A percentile compares a stretch with the other conserved stretches of the same genome.
These are phyloP conservation scores for Cervus canadensis DNA, from an alignment of 2,113 vertebrate species.

Conservation along the genomic window DNA sequence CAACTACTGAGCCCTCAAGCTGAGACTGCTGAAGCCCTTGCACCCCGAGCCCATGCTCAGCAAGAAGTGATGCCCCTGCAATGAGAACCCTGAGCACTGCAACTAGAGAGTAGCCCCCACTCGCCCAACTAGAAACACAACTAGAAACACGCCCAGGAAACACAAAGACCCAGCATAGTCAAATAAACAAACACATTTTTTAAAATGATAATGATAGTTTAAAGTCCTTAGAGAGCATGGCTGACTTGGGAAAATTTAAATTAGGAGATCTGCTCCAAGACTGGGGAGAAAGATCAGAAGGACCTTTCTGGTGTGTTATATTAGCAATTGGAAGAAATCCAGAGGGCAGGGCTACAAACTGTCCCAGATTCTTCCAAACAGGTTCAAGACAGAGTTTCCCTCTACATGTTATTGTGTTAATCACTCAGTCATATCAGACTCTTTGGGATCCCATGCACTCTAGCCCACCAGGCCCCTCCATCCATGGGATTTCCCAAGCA, in stretches of 20 bases:
- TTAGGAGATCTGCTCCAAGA: not conserved
- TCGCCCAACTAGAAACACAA: not conserved
- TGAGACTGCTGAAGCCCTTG: not conserved
- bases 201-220: not conserved
- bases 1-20: not conserved
- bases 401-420: not conserved
- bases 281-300: not conserved
- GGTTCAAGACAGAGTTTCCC: not conserved
- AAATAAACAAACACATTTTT: not conserved
- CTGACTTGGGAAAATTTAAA: not conserved
- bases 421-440: not conserved
- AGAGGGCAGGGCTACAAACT: not conserved
- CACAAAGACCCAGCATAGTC: not conserved
- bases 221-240: not conserved
- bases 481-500: not conserved
- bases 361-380: not conserved
- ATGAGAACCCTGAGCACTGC: not conserved
- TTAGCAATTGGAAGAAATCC: not conserved
- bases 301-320: not conserved
- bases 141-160: not conserved
- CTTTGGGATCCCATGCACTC: not conserved
- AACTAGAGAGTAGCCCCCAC: not conserved
- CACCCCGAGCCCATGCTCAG: not conserved
- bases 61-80: not conserved
- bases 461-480: not conserved